Conservation (phyloP, 2,797 vertebrate genomes). For the Microchirus variegatus region DNA sequence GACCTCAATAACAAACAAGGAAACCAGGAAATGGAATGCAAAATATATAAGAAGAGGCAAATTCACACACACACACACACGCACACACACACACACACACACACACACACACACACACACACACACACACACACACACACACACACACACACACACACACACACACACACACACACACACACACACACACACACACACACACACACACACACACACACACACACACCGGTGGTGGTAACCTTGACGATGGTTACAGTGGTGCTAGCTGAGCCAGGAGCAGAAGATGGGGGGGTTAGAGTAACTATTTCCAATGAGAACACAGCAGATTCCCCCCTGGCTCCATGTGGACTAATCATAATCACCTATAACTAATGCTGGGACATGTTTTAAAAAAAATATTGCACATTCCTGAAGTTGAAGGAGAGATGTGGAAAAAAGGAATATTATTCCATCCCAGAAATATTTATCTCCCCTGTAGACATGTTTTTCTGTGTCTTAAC, state of each 20-base stretch:
- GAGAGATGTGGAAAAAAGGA: conserved; percentile 9
- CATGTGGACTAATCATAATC: conserved; percentile 67
- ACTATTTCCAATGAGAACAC: conserved; percentile 78
- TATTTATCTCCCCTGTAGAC: neutral
- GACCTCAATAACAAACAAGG: conserved; percentile 70
- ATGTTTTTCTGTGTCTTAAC: too few species aligned
- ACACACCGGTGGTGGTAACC: conserved; percentile 37
- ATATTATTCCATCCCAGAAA: conserved; percentile 2
- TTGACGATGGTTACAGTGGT: conserved; percentile 40
- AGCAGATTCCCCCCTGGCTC: conserved; percentile 24
- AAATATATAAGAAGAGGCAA: conserved; percentile 22
- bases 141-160: neutral
- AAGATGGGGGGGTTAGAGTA: conserved; percentile 72
- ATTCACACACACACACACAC: conserved; percentile 7
- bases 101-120: conserved; percentile 4
- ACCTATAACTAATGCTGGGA: conserved; percentile 65
- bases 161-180: conserved; percentile 6
- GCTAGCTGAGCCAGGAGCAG: conserved; percentile 2
- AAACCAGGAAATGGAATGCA: conserved; percentile 60
- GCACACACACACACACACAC: conserved; percentile 7
- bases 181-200: conserved; percentile 3
- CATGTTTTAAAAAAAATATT: conserved; percentile 1
- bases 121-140: conserved; percentile 11
- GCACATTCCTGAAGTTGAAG: neutral
- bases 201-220: conserved; percentile 7